Base-by-base conservation (phyloP, 2,113 vertebrate species). In the Numida meleagris region DNA sequence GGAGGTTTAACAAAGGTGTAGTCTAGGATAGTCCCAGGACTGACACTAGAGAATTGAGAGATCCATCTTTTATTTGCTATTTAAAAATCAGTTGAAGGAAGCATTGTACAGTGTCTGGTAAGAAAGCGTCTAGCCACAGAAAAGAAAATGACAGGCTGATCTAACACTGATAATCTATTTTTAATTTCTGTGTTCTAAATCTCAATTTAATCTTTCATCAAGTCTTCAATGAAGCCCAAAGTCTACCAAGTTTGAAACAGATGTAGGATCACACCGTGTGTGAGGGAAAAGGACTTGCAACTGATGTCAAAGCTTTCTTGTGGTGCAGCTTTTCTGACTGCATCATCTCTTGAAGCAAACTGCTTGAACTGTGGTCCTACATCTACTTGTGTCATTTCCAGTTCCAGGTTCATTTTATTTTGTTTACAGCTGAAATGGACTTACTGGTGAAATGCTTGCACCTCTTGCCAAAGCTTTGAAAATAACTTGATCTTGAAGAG, bases 51-150 rank as follows among this genome's bases (percentile, higher is more conserved):
- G 72, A 62, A 68, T 67, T 1, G 2, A 68, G 33, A 86, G 23
- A 75, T 46, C 31, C 20, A 12, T 40, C 14, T 77, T 80, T 74
- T 36, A 57, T 75, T 71, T 68, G 10, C 59, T 51, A 34, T 88
- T 81, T 59, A 53, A 81, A 88, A 81, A 62, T 36, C 46, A 67
- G 8, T 24, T 63, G 29, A 88, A 38, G 62, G 63, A 43, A 83
- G 15, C 8, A 6, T 13, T 50, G 11, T 40, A n/a, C 1, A 1
- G 50, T 10, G 29, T 12, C 6, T 20, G 2, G n/a, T 36, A 46
- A 42, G 67, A 55, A 77, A 71, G 10, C 2, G 4, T 8, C 16
- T 50, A 45, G 23, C 7, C 75, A 29, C 40, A 67, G 55, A 74
- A 87, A 50, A 23, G 3, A 33, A 74, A 85, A 17, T 17, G 66